These are phyloP conservation scores for Tridacna crocea DNA, from an alignment of 2,888 invertebrate genomes.

Conservation along the genomic window DNA sequence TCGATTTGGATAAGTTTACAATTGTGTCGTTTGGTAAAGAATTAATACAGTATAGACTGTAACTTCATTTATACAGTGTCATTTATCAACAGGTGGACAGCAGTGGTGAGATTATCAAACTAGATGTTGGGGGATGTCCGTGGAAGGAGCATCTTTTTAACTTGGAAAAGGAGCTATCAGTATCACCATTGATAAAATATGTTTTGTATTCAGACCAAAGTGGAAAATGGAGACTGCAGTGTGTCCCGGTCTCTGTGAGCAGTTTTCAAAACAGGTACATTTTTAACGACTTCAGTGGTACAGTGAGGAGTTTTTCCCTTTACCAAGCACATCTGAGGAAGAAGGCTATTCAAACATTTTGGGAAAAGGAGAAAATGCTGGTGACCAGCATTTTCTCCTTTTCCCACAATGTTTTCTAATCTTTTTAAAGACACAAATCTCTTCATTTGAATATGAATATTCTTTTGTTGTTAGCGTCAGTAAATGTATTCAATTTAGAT, in stretches of 20 bases:
- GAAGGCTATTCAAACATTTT: not conserved
- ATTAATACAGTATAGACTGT: too few species aligned
- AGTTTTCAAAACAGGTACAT: slow-evolving; percentile 81
- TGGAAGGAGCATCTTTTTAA: slow-evolving; percentile 96
- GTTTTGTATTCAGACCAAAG: slow-evolving; percentile 87
- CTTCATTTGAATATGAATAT: too few species aligned
- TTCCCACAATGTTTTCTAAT: not conserved
- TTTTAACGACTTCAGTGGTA: too few species aligned
- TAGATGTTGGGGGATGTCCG: slow-evolving; percentile 89
- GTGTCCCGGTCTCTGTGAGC: slow-evolving; percentile 88
- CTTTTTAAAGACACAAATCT: too few species aligned
- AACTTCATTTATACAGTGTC: too few species aligned
- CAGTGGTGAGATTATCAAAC: slow-evolving; percentile 92
- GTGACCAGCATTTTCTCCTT: not conserved
- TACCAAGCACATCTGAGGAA: too few species aligned
- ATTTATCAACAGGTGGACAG: slow-evolving; percentile 86
- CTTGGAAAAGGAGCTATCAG: slow-evolving; percentile 90
- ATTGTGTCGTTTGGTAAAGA: too few species aligned
- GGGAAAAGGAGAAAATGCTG: not conserved
- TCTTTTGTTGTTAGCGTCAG: too few species aligned
- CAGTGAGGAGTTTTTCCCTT: too few species aligned
- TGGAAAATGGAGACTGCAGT: slow-evolving; percentile 92
- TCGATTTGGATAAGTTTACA: too few species aligned
- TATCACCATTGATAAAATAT: slow-evolving; percentile 85
- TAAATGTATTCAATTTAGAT: too few species aligned